Evolutionary conservation across 2,888 invertebrate species (phyloP).

Genomic region (Tromatobia lineatoria): DNA sequence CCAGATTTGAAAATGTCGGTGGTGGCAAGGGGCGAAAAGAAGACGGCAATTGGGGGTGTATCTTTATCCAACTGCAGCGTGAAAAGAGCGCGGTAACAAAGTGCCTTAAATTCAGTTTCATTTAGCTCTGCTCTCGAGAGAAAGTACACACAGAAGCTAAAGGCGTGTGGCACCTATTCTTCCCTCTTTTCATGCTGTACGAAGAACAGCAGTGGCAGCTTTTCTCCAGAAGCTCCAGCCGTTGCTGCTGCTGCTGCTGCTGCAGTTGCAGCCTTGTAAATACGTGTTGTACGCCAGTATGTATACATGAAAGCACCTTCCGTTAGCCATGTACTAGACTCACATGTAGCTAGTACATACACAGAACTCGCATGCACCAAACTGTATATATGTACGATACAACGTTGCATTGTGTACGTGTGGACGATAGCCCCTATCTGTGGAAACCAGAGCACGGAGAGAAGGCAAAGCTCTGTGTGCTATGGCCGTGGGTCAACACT

Average conservation of each 20-base stretch:
- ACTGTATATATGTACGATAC: slow-evolving; percentile 8
- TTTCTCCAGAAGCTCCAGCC: slow-evolving; percentile 47
- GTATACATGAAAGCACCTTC: slow-evolving; percentile 9
- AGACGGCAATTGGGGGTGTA: slow-evolving; percentile 6
- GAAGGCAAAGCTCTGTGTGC: slow-evolving; percentile 54
- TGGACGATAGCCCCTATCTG: slow-evolving; percentile 58
- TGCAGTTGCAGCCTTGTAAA: slow-evolving; percentile 28
- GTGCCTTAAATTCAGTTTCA: slow-evolving; percentile 59
- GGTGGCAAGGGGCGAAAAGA: not conserved
- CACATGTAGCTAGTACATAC: not conserved
- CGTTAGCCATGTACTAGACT: slow-evolving; percentile 1
- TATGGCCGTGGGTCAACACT: slow-evolving; percentile 68
- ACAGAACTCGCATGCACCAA: slow-evolving; percentile 8
- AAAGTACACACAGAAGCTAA: slow-evolving; percentile 8
- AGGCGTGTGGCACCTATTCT: not conserved
- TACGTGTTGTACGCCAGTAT: slow-evolving; percentile 32
- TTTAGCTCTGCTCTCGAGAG: slow-evolving; percentile 24
- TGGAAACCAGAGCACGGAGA: slow-evolving; percentile 49
- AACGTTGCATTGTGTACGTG: slow-evolving; percentile 27
- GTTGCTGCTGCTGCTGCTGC: not conserved
- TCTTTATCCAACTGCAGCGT: slow-evolving; percentile 42
- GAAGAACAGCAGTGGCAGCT: slow-evolving; percentile 32
- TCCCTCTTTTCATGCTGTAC: slow-evolving; percentile 17
- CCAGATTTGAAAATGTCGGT: slow-evolving; percentile 5
- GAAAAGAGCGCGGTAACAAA: slow-evolving; percentile 50